A percentile compares a stretch with the other conserved stretches of the same genome.
Conservation (phyloP, 2,888 invertebrate genomes). For the Amiota communis region DNA sequence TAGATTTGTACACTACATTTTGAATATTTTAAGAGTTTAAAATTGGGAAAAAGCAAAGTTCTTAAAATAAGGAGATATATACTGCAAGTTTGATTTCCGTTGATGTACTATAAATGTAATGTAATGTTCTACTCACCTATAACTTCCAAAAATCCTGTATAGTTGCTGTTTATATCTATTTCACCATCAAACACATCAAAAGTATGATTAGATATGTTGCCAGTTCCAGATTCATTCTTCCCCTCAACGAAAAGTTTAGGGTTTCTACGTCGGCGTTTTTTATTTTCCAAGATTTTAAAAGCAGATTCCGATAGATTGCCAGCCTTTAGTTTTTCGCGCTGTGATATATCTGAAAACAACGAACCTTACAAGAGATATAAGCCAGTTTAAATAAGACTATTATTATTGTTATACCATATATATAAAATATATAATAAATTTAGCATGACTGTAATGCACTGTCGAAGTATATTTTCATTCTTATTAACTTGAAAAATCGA, state of each 20-base stretch:
- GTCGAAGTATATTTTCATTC: no score
- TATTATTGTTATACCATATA: no score
- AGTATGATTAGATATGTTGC: slow-evolving; percentile 18
- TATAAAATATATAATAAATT: no score
- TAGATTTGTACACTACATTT: no score
- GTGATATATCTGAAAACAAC: slow-evolving; percentile 47
- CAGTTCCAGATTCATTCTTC: slow-evolving; percentile 48
- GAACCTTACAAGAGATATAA: slow-evolving; percentile 38
- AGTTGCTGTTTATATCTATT: slow-evolving; percentile 84
- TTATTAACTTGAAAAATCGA: no score
- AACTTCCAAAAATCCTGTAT: slow-evolving; percentile 89
- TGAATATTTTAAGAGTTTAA: not conserved
- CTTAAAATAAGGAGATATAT: no score
- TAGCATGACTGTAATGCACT: no score
- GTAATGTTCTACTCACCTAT: slow-evolving; percentile 77
- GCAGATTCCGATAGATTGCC: slow-evolving; percentile 66
- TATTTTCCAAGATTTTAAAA: slow-evolving; percentile 64
- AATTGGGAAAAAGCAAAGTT: not conserved
- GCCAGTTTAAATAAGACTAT: not conserved
- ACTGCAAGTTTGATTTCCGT: not conserved
- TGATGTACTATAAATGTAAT: no score
- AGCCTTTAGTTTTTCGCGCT: slow-evolving; percentile 63
- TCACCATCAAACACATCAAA: slow-evolving; percentile 79
- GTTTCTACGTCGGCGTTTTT: slow-evolving; percentile 60
- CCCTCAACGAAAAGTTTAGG: slow-evolving; percentile 57